phyloP scores from a whole-genome alignment of 2,888 invertebrate genomes.

The Congeria kusceri region DNA sequence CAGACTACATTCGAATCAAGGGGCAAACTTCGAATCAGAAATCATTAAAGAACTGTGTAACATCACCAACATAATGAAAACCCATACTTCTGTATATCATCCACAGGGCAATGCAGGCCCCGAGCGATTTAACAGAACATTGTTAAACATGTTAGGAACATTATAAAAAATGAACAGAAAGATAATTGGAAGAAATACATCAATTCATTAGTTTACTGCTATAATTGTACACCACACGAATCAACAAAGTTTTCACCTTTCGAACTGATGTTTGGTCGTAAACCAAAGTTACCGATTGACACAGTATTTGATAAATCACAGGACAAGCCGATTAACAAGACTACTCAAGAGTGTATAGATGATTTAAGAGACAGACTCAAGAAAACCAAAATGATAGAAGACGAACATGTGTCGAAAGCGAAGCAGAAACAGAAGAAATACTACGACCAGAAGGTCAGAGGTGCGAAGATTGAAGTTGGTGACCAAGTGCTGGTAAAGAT shows the following conservation, averaged over 20 bases:
- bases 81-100: conserved; percentile 11
- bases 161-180: conserved; percentile 16
- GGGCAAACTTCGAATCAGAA: conserved; percentile 15
- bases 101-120: conserved; percentile 14
- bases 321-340: too few species aligned
- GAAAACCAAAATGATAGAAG: conserved; percentile 2
- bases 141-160: conserved; percentile 29
- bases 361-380: conserved; percentile 13
- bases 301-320: too few species aligned
- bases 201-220: conserved; percentile 14
- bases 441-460: too few species aligned
- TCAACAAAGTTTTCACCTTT: conserved; percentile 19
- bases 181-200: conserved; percentile 22
- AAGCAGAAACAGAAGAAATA: conserved; percentile 15
- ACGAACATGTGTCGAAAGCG: conserved; percentile 2
- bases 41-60: conserved; percentile 21
- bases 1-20: too few species aligned
- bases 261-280: conserved; percentile 21
- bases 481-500: too few species aligned
- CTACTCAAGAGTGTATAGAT: too few species aligned
- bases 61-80: conserved; percentile 7
- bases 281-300: too few species aligned
- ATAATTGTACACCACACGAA: conserved; percentile 27
- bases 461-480: too few species aligned
- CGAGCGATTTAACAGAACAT: conserved; percentile 24